Percentiles rank a stretch among this genome's conserved stretches.
Evolutionary conservation across 2,888 invertebrate species (phyloP).

Genomic region (Bombylius major): DNA sequence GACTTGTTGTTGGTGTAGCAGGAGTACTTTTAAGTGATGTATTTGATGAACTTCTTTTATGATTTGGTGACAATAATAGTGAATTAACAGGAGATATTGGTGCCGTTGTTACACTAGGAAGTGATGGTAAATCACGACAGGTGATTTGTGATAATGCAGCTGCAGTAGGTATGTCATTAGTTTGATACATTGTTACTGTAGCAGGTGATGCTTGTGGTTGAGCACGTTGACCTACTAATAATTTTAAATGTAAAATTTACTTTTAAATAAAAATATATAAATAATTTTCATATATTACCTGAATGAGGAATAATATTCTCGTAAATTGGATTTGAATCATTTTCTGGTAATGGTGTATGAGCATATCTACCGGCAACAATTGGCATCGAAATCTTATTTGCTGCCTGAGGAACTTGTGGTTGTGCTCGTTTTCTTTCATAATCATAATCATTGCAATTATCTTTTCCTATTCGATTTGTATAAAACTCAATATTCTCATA

Average conservation of each 20-base stretch:
- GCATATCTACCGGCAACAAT: constrained; percentile 27
- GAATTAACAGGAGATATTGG: neutral
- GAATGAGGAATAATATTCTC: constrained; percentile 49
- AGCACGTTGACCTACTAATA: constrained; percentile 32
- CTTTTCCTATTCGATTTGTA: constrained; percentile 45
- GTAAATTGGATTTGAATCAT: constrained; percentile 46
- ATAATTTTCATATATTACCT: constrained; percentile 15
- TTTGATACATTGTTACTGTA: constrained; percentile 32
- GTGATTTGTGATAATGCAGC: neutral
- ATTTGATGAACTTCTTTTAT: constrained; percentile 31
- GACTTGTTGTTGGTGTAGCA: constrained; percentile 5
- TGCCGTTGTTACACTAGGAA: neutral
- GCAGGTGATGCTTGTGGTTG: constrained; percentile 37
- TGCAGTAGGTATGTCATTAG: constrained; percentile 17
- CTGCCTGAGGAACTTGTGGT: constrained; percentile 61
- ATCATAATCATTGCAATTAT: constrained; percentile 37
- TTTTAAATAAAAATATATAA: no score
- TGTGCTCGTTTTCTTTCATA: constrained; percentile 62
- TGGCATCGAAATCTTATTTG: constrained; percentile 25
- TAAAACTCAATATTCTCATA: constrained; percentile 79
- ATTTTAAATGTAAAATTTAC: neutral
- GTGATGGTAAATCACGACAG: constrained; percentile 1
- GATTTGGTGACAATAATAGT: constrained; percentile 3
- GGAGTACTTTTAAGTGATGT: constrained; percentile 19
- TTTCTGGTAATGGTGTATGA: constrained; percentile 42